Base-by-base conservation (phyloP, 2,797 vertebrate species). In the Mico argentatus region DNA sequence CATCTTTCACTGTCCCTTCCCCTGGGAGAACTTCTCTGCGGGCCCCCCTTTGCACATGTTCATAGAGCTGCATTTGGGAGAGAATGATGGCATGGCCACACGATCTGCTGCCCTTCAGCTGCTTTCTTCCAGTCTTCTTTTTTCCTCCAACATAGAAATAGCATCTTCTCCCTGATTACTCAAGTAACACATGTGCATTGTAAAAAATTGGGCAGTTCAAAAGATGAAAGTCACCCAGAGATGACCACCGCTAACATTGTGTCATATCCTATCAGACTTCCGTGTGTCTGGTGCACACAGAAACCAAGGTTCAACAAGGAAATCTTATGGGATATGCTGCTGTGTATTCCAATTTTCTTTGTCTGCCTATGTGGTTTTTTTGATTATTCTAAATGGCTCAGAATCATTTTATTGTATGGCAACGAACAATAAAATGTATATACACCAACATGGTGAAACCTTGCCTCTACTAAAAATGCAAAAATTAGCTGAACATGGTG, bases 131-230 rank as follows among this genome's bases (percentile, higher is more conserved):
- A 19, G n/a, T 50, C 30, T 82, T 48, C 44, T 26, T 48, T 39
- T 26, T 2, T 20, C 11, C 1, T 4, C 13, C 15, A n/a, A 85
- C 93, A 83, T 48, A 88, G 79, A 98, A 83, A 79, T 4, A 64
- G 30, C 9, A 33, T 81, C 55, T 95, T 92, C 91, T 88, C 24
- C 13, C 61, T 39, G 50, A 90, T 91, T 75, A 57, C 79, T 77
- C 76, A 83, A 89, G 73, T 76, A 86, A 52, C 39, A 70, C 17
- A 11, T 33, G 41, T 64, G n/a, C 10, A 19, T 30, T 48, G 4
- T 91, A 59, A 82, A 75, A 90, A 72, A 20, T 0, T 4, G 19
- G 46, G 44, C 64, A 81, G 55, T 39, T 77, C 73, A 55, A 76
- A 95, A 50, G 44, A 46, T 17, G 15, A n/a, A 81, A 26, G 72